Base-by-base conservation (phyloP, 2,113 vertebrate species). In the Genyomyrus donnyi region DNA sequence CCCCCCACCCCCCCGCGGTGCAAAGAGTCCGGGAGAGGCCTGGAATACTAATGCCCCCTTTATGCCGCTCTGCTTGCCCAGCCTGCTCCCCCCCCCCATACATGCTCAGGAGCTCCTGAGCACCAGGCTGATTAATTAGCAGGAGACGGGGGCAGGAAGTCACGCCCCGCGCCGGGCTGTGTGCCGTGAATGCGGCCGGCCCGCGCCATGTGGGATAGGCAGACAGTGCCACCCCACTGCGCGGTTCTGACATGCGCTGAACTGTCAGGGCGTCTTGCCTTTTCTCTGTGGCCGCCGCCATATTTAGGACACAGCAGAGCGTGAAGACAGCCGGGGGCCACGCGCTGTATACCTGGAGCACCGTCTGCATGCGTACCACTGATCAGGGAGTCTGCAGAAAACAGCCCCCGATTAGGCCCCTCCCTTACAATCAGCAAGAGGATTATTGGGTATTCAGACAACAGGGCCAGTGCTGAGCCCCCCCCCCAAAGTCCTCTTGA, bases 111-210 rank as follows among this genome's bases (percentile, higher is more conserved):
- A 62, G 58, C 88, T 27, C 88, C 62, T 42, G 19, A 31, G 88
- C 88, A 88, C 58, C 24, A 49, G 56, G 88, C 62, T 88, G 88
- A 88, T 88, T 74, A 88, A 88, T 88, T 88, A 88, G 88, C 88
- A n/a, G 62, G 62, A 88, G 62, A 58, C 45, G 45, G 62, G 88
- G 88, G 88, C 88, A 88, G 88, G 42, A 49, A 88, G 88, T 88
- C 58, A 49, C 58, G 46, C 45, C 52, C 58, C 66, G 42, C 62
- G n/a, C 45, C 0, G 9, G 88, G 42, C 88, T 27, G 58, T 62
- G 87, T 56, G 86, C 50, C 49, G 50, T 39, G 50, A 35, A 7
- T 15, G 31, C 2, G 31, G 49, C 86, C 31, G 49, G 49, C 31
- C 49, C n/a, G 15, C 31, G 27, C 86, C 31, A 35, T 13, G 35